phyloP scores from a whole-genome alignment of 2,888 invertebrate species.

The Aphidius colemani region DNA sequence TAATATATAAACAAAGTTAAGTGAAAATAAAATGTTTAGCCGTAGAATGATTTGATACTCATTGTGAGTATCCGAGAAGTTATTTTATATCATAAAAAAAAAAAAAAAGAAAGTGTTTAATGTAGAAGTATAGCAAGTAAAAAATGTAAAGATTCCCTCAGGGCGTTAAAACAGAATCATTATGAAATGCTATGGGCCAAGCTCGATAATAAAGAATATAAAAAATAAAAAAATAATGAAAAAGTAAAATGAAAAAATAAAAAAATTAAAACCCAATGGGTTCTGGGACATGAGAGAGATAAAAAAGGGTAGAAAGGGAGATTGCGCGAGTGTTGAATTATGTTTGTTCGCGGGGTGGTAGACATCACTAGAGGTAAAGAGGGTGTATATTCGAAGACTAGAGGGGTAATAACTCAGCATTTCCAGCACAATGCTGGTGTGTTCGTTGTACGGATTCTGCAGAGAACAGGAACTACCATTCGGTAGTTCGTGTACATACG shows the following conservation, averaged over 20 bases:
- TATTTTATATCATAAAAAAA: neutral
- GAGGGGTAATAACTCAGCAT: constrained; percentile 56
- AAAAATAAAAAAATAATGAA: constrained; percentile 16
- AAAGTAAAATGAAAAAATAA: constrained; percentile 14
- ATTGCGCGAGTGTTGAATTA: constrained; percentile 51
- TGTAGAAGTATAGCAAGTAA: neutral
- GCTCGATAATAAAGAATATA: constrained; percentile 37
- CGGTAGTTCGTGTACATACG: constrained; percentile 6
- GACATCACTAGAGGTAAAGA: constrained; percentile 28
- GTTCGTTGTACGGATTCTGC: constrained; percentile 55
- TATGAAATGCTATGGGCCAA: constrained; percentile 44
- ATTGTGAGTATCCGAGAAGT: no score
- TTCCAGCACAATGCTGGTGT: constrained; percentile 57
- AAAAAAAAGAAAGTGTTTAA: neutral
- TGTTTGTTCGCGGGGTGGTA: constrained; percentile 40
- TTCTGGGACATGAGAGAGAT: no score
- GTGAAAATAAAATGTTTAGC: no score
- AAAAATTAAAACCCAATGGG: no score
- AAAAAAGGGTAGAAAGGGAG: no score
- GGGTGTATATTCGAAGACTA: constrained; percentile 41
- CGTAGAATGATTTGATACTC: no score
- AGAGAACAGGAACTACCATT: constrained; percentile 46
- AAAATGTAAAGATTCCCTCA: constrained; percentile 18
- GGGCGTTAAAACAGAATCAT: constrained; percentile 38
- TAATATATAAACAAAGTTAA: no score